Evolutionary conservation across 2,113 vertebrate species (phyloP), one percentile per base, ranked within the genome.

Genomic region (Indicator indicator): DNA sequence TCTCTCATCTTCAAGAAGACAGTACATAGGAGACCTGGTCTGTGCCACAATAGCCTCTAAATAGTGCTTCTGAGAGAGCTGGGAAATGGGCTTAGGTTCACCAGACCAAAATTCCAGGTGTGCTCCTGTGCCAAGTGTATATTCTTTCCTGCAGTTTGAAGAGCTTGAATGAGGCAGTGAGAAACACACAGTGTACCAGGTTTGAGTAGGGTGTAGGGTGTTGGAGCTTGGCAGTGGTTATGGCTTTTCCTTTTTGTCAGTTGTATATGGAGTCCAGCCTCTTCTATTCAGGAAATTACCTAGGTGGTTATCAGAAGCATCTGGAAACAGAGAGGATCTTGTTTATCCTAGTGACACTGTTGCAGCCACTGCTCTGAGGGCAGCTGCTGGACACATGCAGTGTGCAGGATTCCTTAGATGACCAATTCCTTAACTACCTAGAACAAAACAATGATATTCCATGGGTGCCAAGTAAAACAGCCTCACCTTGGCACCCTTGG

Each of bases 221-320:
- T 38, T 1, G 1, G 38, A 88, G 14, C 28, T 27, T 75, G n/a
- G 26, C 59, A 0, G 0, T 30, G 13, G 6, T 59, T 86, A 28
- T 76, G 48, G 8, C 13, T 87, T 87, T 72, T 69, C 23, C 59
- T 56, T 59, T 62, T 30, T 67, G 50, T 73, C 63, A 59, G 30
- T 42, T 52, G 6, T 46, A 21, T 74, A 88, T 90, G 42, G 62
- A 89, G 64, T 40, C 38, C 36, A 79, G 40, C 12, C 4, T 1
- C 1, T 76, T 82, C 24, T 76, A n/a, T 52, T 86, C 33, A 71
- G 42, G 48, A 27, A 80, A 68, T 17, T 32, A 55, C 4, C 4
- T 21, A 9, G 9, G 20, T 76, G 46, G 27, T 50, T 89, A 26
- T 36, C 78, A 65, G 86, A 69, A 70, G 28, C 6, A 46, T 36